A percentile compares a stretch with the other conserved stretches of the same genome.
Conservation (phyloP, 35 echinoderm and acorn worm genomes). For the Chiridota heheva region DNA sequence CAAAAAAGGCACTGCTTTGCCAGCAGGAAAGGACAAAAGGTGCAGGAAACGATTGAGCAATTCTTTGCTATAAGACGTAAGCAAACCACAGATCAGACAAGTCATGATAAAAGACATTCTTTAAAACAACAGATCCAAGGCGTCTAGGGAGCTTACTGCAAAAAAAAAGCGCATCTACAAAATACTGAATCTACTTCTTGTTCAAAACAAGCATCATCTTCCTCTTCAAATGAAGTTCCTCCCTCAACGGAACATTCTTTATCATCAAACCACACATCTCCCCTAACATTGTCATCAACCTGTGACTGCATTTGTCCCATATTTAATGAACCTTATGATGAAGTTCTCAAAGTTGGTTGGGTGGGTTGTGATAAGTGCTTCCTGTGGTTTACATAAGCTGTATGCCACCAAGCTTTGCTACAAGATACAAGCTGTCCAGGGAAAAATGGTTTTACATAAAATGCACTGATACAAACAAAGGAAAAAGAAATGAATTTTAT, state of each 20-base stretch:
- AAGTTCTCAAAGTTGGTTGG: conserved; percentile 34
- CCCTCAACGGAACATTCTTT: too few relatives aligned
- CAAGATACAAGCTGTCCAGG: neutral
- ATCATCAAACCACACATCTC: too few relatives aligned
- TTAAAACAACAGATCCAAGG: conserved; percentile 1
- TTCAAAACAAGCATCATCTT: neutral
- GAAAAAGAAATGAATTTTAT: too few relatives aligned
- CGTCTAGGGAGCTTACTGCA: conserved; percentile 16
- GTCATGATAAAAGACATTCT: conserved; percentile 26
- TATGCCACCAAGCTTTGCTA: neutral
- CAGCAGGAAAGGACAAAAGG: neutral
- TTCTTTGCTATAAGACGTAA: conserved; percentile 13
- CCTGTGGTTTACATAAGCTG: conserved; percentile 13
- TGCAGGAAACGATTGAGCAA: conserved; percentile 9
- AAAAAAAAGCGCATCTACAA: neutral
- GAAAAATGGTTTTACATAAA: conserved; percentile 31
- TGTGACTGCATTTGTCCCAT: conserved; percentile 15
- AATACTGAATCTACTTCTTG: neutral
- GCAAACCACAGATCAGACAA: conserved; percentile 10
- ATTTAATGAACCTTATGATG: conserved; percentile 16
- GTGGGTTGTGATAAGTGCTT: conserved; percentile 30
- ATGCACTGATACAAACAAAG: too few relatives aligned
- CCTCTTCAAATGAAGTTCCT: too few relatives aligned
- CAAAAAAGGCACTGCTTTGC: conserved; percentile 1
- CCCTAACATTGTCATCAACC: too few relatives aligned